phyloP scores from a whole-genome alignment of 2,113 vertebrate species.

The Prunella fulvescens region DNA sequence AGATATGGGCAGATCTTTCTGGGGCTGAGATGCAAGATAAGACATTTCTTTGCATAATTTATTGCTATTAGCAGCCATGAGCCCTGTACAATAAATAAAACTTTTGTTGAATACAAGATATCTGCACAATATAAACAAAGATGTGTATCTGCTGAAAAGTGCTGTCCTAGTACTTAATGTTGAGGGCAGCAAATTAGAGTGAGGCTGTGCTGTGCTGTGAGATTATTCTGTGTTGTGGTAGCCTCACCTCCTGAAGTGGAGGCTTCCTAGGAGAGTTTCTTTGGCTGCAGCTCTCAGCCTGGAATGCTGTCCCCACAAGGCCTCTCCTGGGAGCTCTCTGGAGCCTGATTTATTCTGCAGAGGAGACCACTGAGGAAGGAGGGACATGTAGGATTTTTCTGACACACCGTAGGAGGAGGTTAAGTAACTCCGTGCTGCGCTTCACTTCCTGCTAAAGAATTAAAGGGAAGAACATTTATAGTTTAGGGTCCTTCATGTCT shows the following conservation, averaged over 20 bases:
- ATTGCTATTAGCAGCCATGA: not conserved
- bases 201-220: not conserved
- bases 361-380: conserved; percentile 42
- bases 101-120: not conserved
- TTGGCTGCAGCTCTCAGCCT: not conserved
- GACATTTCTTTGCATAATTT: not conserved
- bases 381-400: conserved; percentile 16
- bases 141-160: not conserved
- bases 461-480: not conserved
- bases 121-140: not conserved
- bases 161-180: not conserved
- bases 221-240: not conserved
- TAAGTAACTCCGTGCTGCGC: conserved; percentile 30
- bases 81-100: not conserved
- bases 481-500: not conserved
- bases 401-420: not conserved
- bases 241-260: not conserved
- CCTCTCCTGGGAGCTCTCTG: not conserved
- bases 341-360: conserved; percentile 52
- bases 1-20: not conserved
- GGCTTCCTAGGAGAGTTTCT: not conserved
- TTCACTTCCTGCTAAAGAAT: conserved; percentile 7
- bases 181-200: not conserved
- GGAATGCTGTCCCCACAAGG: not conserved
- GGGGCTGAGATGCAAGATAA: not conserved